Percentiles rank a stretch among this genome's conserved stretches.
phyloP scores from a whole-genome alignment of 1,140 invertebrate genomes.

The Pristionchus pacificus region DNA sequence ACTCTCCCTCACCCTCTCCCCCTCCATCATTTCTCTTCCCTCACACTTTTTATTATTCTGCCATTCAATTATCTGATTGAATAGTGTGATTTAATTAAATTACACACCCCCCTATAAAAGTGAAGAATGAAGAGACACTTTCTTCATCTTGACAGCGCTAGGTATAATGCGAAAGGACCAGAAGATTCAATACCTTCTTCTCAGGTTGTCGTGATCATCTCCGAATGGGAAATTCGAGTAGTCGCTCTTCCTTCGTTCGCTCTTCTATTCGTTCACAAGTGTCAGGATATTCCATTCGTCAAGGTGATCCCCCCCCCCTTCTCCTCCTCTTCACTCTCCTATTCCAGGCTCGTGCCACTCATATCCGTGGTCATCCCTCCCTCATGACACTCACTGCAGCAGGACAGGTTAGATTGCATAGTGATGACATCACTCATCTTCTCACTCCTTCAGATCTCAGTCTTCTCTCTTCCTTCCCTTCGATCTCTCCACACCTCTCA shows the following conservation, averaged over 20 bases:
- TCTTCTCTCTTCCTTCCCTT: conserved; percentile 50
- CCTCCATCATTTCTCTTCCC: too few relatives aligned
- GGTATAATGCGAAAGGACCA: too few relatives aligned
- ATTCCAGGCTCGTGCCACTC: conserved; percentile 38
- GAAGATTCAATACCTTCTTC: too few relatives aligned
- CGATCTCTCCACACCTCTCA: conserved; percentile 32
- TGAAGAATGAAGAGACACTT: too few relatives aligned
- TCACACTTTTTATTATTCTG: too few relatives aligned
- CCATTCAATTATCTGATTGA: too few relatives aligned
- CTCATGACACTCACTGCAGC: conserved; percentile 47
- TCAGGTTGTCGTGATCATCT: conserved; percentile 47
- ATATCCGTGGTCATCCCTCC: conserved; percentile 53
- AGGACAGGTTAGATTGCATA: conserved; percentile 43
- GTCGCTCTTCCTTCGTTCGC: conserved; percentile 46
- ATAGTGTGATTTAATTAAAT: too few relatives aligned
- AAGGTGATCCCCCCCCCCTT: conserved; percentile 34
- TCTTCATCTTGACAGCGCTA: too few relatives aligned
- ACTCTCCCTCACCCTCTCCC: too few relatives aligned
- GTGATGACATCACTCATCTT: too few relatives aligned
- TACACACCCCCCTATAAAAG: too few relatives aligned
- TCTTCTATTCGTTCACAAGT: conserved; percentile 42
- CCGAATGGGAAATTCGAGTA: conserved; percentile 49
- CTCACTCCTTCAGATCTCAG: too few relatives aligned
- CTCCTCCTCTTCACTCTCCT: neutral
- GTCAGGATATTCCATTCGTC: conserved; percentile 50